Percentiles rank a stretch among this genome's conserved stretches.
Evolutionary conservation across 1,140 invertebrate genomes (phyloP).

Genomic region (Zaprionus africanus): DNA sequence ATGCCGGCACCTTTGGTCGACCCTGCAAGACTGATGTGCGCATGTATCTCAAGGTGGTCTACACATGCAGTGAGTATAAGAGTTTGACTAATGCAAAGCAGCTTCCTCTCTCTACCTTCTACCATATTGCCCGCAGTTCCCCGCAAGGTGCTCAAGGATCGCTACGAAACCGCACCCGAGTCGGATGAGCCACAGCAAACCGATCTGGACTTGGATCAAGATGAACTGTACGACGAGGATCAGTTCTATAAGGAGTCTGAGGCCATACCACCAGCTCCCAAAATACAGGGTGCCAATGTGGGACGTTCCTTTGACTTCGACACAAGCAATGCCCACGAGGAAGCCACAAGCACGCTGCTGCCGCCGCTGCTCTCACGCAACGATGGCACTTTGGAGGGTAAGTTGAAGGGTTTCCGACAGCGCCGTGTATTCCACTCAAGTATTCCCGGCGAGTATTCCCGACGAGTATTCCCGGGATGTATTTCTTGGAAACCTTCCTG

Average conservation of each 20-base stretch:
- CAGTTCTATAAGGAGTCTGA: constrained; percentile 80
- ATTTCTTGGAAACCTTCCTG: too few species aligned
- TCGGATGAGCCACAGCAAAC: constrained; percentile 87
- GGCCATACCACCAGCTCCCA: constrained; percentile 72
- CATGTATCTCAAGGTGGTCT: constrained; percentile 95
- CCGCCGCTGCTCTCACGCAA: constrained; percentile 61
- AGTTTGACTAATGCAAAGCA: not conserved
- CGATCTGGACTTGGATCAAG: constrained; percentile 83
- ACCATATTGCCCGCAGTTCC: constrained; percentile 87
- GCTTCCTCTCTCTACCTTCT: not conserved
- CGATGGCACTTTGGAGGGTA: constrained; percentile 68
- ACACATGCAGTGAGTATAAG: constrained; percentile 94
- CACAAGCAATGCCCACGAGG: constrained; percentile 20
- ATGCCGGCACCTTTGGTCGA: constrained; percentile 93
- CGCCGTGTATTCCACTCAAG: not conserved
- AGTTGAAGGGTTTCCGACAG: constrained; percentile 7
- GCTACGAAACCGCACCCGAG: constrained; percentile 89
- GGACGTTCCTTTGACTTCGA: constrained; percentile 58
- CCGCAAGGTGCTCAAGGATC: constrained; percentile 91
- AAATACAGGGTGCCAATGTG: constrained; percentile 68
- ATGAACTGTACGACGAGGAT: constrained; percentile 84
- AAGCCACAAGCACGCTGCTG: constrained; percentile 53
- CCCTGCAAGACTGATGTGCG: constrained; percentile 92
- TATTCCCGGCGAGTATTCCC: too few species aligned
- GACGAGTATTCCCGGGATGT: too few species aligned